phyloP scores from a whole-genome alignment of 2,113 vertebrate species.

The Neomonachus schauinslandi region DNA sequence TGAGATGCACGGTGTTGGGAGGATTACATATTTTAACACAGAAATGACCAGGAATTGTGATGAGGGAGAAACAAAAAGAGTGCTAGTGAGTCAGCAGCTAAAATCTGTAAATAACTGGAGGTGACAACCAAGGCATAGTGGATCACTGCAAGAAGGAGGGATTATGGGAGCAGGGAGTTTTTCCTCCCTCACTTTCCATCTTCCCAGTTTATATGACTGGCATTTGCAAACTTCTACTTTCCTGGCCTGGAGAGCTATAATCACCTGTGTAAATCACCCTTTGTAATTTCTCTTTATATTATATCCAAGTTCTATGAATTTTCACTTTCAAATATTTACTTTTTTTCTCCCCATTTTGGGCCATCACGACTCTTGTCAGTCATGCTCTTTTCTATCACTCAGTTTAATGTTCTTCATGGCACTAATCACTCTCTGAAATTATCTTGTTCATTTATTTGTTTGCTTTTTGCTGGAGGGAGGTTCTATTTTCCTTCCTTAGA shows the following conservation, averaged over 20 bases:
- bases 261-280: background rate
- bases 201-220: background rate
- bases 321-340: slow-evolving; percentile 5
- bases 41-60: background rate
- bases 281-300: slow-evolving; percentile 3
- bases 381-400: background rate
- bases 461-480: background rate
- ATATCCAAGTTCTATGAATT: slow-evolving; percentile 35
- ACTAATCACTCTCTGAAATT: background rate
- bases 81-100: background rate
- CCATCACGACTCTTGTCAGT: background rate
- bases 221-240: background rate
- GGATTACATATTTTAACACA: background rate
- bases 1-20: background rate
- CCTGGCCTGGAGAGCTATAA: background rate
- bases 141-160: background rate
- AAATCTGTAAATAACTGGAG: background rate
- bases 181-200: background rate
- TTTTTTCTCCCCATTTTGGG: background rate
- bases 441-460: background rate
- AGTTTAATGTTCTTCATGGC: background rate
- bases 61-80: background rate
- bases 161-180: background rate
- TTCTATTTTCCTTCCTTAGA: slow-evolving; percentile 36
- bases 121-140: background rate